A percentile compares a stretch with the other conserved stretches of the same genome.
Conservation (phyloP, 2,797 vertebrate genomes). For the Anguilla megastoma region DNA sequence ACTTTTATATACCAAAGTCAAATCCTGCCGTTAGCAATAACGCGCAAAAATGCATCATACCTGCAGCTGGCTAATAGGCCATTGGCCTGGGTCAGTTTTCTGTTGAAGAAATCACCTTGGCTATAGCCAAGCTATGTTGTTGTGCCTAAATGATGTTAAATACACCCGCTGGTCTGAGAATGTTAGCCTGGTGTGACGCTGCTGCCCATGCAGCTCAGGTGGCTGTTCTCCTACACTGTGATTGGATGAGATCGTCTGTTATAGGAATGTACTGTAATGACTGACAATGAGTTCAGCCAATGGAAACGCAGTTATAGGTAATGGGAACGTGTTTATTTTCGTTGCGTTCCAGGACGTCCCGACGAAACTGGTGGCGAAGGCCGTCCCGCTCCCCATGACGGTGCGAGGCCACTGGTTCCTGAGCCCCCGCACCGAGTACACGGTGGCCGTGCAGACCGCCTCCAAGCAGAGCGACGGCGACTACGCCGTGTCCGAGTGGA, state of each 20-base stretch:
- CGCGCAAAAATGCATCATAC: background rate
- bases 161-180: background rate
- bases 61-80: background rate
- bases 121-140: background rate
- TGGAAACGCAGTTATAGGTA: background rate
- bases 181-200: background rate
- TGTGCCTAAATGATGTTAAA: background rate
- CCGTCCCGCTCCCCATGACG: conserved; percentile 96
- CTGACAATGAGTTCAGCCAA: background rate
- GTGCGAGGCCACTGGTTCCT: conserved; percentile 98
- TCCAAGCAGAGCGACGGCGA: conserved; percentile 94
- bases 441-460: conserved; percentile 94
- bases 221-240: background rate
- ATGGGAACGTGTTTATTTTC: background rate
- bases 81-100: background rate
- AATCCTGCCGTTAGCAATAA: background rate
- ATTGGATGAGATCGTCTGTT: background rate
- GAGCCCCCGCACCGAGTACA: conserved; percentile 97
- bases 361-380: conserved; percentile 97
- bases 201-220: background rate
- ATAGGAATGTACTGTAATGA: background rate
- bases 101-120: background rate
- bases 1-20: background rate
- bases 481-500: conserved; percentile 97
- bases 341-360: conserved; percentile 84